Evolutionary conservation across 1,140 invertebrate species (phyloP), one percentile per base, ranked within the genome.

Genomic region (Drosophila saltans): DNA sequence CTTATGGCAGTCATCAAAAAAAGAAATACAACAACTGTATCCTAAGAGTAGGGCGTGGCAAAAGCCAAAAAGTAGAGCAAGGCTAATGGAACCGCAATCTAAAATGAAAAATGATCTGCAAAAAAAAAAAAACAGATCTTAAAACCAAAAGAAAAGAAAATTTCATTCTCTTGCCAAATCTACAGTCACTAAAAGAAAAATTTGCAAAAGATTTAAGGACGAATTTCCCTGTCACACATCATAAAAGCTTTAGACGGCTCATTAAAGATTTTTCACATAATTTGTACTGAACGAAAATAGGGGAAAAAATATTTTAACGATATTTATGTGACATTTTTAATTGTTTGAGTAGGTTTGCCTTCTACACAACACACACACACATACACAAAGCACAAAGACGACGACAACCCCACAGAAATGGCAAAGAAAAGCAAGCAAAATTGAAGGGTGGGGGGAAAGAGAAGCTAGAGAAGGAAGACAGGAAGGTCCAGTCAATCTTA

Each of bases 271-370:
- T 69, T 85, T 85, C 81, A 85, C 81, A 85, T 85, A 85, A 85
- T 85, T 85, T 85, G 62, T 68, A 72, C 45, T 65, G 66, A 55
- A 24, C 56, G 69, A 78, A 85, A 72, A 79, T 52, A 78, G 80
- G 80, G 70, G 75, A 80, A 73, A 72, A 73, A 68, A 2, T 16
- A 16, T 72, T 65, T 75, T 75, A 80, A 36, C 66, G 68, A 85
- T 85, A 85, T 85, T 85, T 85, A 85, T 85, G 81, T 85, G 81
- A 85, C 81, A 85, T 16, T 74, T 78, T 85, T 85, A 81, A 85
- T 85, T 85, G 81, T 68, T 71, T 72, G 78, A 85, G 78, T 81
- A 85, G 78, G 81, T 78, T 85, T 78, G 70, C 78, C 81, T 59
- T 33, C 48, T 33, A 30, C 58, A 24, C 33, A 41, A 24, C 33